These are phyloP conservation scores for Condylura cristata DNA, from an alignment of 2,113 vertebrate species.

Conservation along the genomic window DNA sequence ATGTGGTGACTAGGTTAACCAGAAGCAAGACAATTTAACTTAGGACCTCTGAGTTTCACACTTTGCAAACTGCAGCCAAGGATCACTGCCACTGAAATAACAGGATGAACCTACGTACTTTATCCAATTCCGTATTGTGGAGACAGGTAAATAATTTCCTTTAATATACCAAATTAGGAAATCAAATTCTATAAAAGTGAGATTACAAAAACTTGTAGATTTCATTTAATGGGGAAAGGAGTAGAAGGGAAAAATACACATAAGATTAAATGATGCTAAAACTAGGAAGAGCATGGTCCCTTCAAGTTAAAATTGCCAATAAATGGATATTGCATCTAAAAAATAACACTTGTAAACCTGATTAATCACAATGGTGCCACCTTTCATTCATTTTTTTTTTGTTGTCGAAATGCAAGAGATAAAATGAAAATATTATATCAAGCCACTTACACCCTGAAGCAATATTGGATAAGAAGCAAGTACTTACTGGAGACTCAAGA, in stretches of 20 bases:
- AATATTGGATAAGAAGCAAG: neutral
- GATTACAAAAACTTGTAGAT: neutral
- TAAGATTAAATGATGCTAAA: constrained; percentile 2
- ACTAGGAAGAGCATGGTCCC: neutral
- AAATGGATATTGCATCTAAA: neutral
- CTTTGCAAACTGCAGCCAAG: neutral
- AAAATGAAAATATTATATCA: neutral
- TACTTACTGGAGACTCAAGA: neutral
- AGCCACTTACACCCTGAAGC: neutral
- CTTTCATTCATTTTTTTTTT: constrained; percentile 30
- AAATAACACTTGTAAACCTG: neutral
- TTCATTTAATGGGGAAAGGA: neutral
- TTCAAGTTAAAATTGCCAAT: neutral
- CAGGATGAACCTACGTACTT: neutral
- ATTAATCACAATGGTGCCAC: neutral
- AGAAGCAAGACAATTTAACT: neutral
- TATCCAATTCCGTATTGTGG: neutral
- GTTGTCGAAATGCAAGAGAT: constrained; percentile 2
- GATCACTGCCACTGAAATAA: neutral
- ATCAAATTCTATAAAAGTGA: constrained; percentile 1
- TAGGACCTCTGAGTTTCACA: neutral
- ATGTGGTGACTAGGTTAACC: neutral
- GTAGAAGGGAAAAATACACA: neutral
- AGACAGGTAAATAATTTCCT: neutral
- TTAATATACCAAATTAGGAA: neutral